phyloP scores from a whole-genome alignment of 2,888 invertebrate genomes.

The Noctua janthina region DNA sequence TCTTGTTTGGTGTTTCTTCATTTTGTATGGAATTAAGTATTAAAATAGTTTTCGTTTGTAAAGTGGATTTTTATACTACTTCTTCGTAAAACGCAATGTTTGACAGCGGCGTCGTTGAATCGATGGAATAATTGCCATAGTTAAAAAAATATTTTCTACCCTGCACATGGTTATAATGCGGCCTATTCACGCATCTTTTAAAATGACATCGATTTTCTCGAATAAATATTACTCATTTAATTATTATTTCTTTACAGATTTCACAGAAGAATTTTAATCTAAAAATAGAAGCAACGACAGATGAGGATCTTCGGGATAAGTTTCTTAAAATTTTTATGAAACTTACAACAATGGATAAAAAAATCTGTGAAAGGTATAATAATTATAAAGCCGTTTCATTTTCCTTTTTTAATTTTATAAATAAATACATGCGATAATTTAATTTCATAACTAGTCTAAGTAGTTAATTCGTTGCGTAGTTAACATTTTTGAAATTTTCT shows the following conservation, averaged over 20 bases:
- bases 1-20: conserved; percentile 89
- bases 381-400: conserved; percentile 17
- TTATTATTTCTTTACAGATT: conserved; percentile 69
- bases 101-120: conserved; percentile 84
- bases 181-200: conserved; percentile 38
- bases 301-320: conserved; percentile 77
- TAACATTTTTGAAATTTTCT: background rate
- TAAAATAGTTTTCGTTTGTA: conserved; percentile 47
- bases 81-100: conserved; percentile 77
- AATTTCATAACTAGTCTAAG: background rate
- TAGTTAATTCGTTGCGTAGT: background rate
- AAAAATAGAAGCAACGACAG: conserved; percentile 78
- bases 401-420: background rate
- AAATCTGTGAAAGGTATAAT: conserved; percentile 75
- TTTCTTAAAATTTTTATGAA: conserved; percentile 79
- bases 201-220: background rate
- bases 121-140: conserved; percentile 80
- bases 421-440: background rate
- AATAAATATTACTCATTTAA: background rate
- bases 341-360: conserved; percentile 77
- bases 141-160: conserved; percentile 50
- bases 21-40: conserved; percentile 69
- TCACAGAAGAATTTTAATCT: conserved; percentile 73
- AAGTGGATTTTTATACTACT: conserved; percentile 63
- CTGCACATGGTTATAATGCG: conserved; percentile 56